These are phyloP conservation scores for Toxotes jaculatrix DNA, from an alignment of 2,113 vertebrate genomes.

Conservation along the genomic window DNA sequence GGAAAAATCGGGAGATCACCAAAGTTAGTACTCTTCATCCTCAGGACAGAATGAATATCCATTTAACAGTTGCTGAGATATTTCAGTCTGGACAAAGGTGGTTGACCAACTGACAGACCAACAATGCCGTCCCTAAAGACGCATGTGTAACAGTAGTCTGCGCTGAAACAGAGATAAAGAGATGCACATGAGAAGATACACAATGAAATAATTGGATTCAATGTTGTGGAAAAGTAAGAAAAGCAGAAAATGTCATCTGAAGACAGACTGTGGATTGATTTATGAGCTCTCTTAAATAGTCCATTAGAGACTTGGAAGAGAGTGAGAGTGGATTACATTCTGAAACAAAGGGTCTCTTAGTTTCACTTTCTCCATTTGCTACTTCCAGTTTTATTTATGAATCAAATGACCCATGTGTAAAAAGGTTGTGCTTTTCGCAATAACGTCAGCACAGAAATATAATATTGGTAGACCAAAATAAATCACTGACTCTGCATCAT, in stretches of 20 bases:
- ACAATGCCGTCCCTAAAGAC: too few species aligned
- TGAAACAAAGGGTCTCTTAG: background rate
- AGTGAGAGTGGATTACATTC: background rate
- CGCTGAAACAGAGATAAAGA: background rate
- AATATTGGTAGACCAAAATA: constrained; percentile 34
- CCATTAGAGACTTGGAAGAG: constrained; percentile 7
- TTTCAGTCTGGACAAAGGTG: too few species aligned
- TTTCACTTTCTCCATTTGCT: constrained; percentile 16
- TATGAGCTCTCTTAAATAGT: background rate
- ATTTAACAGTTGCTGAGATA: too few species aligned
- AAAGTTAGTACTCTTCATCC: too few species aligned
- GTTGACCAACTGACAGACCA: too few species aligned
- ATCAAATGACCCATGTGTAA: background rate
- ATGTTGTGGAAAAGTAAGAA: constrained; percentile 4
- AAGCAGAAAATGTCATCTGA: background rate
- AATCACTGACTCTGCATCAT: constrained; percentile 10
- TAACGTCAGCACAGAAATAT: constrained; percentile 9
- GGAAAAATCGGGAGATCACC: too few species aligned
- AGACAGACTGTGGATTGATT: constrained; percentile 9
- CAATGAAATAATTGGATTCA: constrained; percentile 4
- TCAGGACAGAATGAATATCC: too few species aligned
- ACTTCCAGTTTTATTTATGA: constrained; percentile 9
- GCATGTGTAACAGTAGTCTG: too few species aligned
- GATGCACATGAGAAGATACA: background rate
- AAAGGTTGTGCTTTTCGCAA: background rate